Conservation (phyloP, 2,113 vertebrate species). For the Sterna hirundo region DNA sequence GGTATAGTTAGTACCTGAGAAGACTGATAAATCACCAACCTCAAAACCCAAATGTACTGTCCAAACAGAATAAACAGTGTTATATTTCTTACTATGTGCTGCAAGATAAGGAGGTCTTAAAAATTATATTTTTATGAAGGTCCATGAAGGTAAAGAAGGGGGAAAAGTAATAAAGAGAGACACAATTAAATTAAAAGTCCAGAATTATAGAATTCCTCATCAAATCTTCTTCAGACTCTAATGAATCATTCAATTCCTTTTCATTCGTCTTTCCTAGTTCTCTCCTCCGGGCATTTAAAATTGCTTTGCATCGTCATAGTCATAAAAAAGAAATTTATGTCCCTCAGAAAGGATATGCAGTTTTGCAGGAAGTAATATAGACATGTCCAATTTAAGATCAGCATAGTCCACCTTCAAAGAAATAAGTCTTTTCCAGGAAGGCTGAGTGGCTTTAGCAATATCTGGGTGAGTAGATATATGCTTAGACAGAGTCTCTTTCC, state of each 20-base stretch:
- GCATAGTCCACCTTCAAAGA: conserved; percentile 50
- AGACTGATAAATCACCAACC: conserved; percentile 35
- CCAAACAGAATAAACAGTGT: conserved; percentile 47
- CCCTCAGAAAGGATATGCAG: conserved; percentile 50
- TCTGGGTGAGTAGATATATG: neutral
- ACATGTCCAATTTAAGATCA: conserved; percentile 64
- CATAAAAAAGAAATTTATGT: conserved; percentile 68
- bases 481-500: neutral
- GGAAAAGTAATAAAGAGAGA: conserved; percentile 9
- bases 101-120: conserved; percentile 13
- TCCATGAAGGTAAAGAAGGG: conserved; percentile 4
- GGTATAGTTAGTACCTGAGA: neutral
- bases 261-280: conserved; percentile 54
- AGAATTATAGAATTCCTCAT: conserved; percentile 63
- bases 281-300: conserved; percentile 69
- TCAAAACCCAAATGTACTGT: conserved; percentile 37
- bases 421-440: conserved; percentile 52
- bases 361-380: conserved; percentile 69
- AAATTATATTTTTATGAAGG: conserved; percentile 36
- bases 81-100: conserved; percentile 43
- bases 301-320: conserved; percentile 51
- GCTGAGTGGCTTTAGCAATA: conserved; percentile 3
- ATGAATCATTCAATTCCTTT: conserved; percentile 70
- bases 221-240: conserved; percentile 46
- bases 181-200: conserved; percentile 55